Evolutionary conservation across 2,797 vertebrate genomes (phyloP).

Genomic region (Gymnothorax javanicus): DNA sequence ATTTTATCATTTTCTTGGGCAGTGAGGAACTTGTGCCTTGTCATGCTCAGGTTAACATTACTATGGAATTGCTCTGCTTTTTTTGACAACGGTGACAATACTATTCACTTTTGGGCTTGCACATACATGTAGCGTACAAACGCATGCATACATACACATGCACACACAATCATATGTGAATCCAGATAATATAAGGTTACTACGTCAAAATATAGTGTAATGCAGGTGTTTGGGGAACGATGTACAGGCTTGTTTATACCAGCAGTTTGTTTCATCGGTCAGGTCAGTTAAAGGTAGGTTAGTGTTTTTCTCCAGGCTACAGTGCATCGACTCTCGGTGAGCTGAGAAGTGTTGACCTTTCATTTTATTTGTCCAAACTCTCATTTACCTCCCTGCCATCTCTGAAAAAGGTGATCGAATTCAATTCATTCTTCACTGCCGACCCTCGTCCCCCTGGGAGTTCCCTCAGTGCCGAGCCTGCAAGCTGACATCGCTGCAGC

Average conservation of each 20-base stretch:
- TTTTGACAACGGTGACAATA: not conserved
- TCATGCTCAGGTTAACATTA: no score
- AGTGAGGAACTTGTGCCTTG: no score
- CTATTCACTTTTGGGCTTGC: not conserved
- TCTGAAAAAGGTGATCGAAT: not conserved
- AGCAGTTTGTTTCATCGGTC: not conserved
- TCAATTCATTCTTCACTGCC: not conserved
- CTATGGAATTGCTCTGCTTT: not conserved
- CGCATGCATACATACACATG: not conserved
- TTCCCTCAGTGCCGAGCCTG: no score
- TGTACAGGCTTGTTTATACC: not conserved
- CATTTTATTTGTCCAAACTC: not conserved
- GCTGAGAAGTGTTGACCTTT: not conserved
- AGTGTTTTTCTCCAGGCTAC: not conserved
- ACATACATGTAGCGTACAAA: not conserved
- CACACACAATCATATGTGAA: not conserved
- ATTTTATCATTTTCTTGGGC: no score
- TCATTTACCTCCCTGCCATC: not conserved
- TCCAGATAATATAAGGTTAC: not conserved
- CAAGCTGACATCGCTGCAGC: not conserved
- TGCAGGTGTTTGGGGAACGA: not conserved
- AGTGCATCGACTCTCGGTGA: not conserved
- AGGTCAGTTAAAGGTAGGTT: not conserved
- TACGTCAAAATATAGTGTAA: not conserved
- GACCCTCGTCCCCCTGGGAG: not conserved